Conservation (phyloP, 2,797 vertebrate species). For the Sandelia bainsii region DNA sequence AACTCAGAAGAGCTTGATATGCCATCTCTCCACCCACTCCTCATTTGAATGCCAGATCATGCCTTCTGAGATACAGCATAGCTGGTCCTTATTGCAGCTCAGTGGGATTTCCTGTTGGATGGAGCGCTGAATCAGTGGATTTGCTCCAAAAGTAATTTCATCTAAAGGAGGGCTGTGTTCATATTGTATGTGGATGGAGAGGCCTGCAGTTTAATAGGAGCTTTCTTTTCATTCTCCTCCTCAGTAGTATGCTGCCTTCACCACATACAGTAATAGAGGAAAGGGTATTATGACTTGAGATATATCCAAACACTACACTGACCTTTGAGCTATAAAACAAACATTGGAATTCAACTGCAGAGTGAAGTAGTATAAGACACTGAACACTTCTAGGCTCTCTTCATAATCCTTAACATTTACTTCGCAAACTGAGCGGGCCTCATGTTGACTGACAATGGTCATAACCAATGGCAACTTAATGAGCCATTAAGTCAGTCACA, state of each 20-base stretch:
- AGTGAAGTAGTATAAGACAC: neutral
- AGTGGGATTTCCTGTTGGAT: conserved; percentile 42
- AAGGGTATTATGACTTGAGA: neutral
- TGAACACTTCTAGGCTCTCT: conserved; percentile 6
- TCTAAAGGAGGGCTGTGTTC: neutral
- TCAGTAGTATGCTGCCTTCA: neutral
- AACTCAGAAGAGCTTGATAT: neutral
- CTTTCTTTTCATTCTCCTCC: neutral
- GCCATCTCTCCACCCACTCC: too few species aligned
- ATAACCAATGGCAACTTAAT: conserved; percentile 43
- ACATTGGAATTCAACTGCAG: too few species aligned
- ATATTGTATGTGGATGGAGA: neutral
- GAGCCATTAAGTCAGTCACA: conserved; percentile 33
- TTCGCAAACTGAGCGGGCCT: conserved; percentile 19
- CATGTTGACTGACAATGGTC: conserved; percentile 45
- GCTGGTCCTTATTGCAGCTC: neutral
- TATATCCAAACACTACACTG: neutral
- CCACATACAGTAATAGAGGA: neutral
- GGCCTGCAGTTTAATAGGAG: neutral
- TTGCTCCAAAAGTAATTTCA: conserved; percentile 9
- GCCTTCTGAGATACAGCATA: neutral
- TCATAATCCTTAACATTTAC: conserved; percentile 45
- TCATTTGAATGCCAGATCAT: neutral
- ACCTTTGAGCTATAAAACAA: neutral
- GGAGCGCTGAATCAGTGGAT: conserved; percentile 26